Evolutionary conservation across 2,113 vertebrate genomes (phyloP), one percentile per base, ranked within the genome.

Genomic region (Telmatochromis sp.): DNA sequence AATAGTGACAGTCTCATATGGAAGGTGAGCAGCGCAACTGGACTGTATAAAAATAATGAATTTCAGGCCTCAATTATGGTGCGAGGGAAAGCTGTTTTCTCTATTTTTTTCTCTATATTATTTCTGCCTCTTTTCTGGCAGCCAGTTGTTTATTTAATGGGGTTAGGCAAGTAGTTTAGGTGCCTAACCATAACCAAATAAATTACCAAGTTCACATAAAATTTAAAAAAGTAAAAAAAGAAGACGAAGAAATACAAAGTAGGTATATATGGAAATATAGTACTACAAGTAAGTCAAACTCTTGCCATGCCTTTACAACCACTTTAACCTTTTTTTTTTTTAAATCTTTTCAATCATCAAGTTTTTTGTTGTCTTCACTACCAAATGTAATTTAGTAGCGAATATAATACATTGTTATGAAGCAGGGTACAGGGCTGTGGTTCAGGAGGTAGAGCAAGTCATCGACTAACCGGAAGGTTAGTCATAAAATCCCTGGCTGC

Each of bases 381-480:
- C 71, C 26, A 50, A 78, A 78, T 31, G 15, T 47, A 50, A 50
- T 19, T 50, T 28, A 31, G 23, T 17, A 19, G 42, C 10, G 2
- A 37, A 68, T 7, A 7, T 28, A 50, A 75, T 47, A 31, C 6
- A 75, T 50, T 78, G 26, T 50, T 78, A 78, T 28, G 23, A 50
- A 11, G 23, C 23, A 50, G 23, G 10, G 17, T 65, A 65, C 31
- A 65, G 31, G 10, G 31, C 17, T n/a, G 31, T 35, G 6, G 60
- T 65, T 35, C 60, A 35, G 60, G 60, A 65, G 31, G 31, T 65
- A 65, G 60, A 65, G 60, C 60, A 65, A 65, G 60, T 65, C 31
- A 65, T 65, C 6, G 6, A 65, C 60, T 65, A n/a, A 35, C 17
- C 1, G 17, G 31, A 65, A 35, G 31, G 31, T 7, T 65, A 35